Evolutionary conservation across 2,888 invertebrate genomes (phyloP).

Genomic region (Papilio protenor): DNA sequence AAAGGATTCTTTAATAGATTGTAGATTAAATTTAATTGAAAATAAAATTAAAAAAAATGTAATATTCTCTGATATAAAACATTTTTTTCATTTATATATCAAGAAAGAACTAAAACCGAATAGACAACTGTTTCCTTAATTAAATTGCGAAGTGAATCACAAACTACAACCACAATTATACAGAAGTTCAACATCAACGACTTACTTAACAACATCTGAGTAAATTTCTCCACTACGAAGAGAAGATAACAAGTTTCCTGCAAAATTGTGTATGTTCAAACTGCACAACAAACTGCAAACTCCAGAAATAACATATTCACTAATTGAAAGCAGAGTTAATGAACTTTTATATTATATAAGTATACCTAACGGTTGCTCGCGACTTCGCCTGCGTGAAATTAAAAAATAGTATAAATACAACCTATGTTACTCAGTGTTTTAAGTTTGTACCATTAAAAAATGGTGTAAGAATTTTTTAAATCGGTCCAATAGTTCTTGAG

Average conservation of each 20-base stretch:
- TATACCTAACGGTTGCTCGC: too few species aligned
- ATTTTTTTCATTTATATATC: not conserved
- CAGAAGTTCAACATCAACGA: slow-evolving; percentile 13
- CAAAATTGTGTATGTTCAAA: slow-evolving; percentile 10
- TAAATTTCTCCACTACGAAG: slow-evolving; percentile 14
- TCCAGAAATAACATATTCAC: slow-evolving; percentile 9
- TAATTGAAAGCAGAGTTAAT: slow-evolving; percentile 2
- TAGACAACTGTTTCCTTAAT: slow-evolving; percentile 2
- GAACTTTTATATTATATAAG: not conserved
- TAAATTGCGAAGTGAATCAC: slow-evolving; percentile 10
- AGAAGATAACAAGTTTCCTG: slow-evolving; percentile 10
- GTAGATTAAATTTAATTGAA: too few species aligned
- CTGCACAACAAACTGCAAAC: slow-evolving; percentile 14
- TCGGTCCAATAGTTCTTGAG: too few species aligned
- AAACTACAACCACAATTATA: slow-evolving; percentile 17
- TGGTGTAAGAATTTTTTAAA: too few species aligned
- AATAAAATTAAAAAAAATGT: too few species aligned
- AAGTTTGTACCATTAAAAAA: too few species aligned
- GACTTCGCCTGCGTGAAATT: too few species aligned
- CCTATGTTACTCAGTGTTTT: too few species aligned
- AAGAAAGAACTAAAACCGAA: not conserved
- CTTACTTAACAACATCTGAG: slow-evolving; percentile 16
- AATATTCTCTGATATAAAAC: not conserved
- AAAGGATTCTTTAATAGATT: too few species aligned
- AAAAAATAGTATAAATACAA: too few species aligned